Percentiles rank a stretch among this genome's conserved stretches.
These are phyloP conservation scores for Panthera leo DNA, from an alignment of 2,113 vertebrate species.

Conservation along the genomic window DNA sequence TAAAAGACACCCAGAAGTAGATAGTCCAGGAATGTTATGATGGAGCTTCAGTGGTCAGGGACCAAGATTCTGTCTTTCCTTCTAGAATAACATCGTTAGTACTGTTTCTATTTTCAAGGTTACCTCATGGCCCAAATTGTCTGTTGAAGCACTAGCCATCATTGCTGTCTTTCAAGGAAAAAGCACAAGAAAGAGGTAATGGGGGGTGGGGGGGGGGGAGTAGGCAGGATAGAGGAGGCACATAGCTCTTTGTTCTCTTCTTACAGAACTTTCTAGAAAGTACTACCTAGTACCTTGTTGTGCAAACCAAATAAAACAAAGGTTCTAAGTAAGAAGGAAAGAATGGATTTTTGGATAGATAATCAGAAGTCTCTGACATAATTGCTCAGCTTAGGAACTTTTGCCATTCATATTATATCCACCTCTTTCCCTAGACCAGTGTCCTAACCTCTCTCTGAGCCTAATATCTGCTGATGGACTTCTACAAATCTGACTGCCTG, in stretches of 20 bases:
- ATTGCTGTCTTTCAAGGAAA: neutral
- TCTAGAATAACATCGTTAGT: neutral
- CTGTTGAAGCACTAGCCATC: neutral
- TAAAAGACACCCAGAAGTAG: neutral
- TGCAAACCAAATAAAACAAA: neutral
- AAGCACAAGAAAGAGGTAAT: neutral
- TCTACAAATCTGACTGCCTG: neutral
- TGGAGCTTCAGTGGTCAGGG: neutral
- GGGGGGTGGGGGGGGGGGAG: fast-evolving
- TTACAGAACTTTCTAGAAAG: neutral
- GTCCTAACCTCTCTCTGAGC: neutral
- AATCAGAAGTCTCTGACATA: neutral
- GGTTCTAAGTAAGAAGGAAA: neutral
- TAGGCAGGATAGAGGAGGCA: neutral
- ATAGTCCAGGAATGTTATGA: neutral
- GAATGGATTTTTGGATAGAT: no score
- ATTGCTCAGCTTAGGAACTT: neutral
- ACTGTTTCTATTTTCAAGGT: neutral
- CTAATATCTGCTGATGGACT: neutral
- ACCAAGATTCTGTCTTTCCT: neutral
- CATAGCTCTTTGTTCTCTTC: neutral
- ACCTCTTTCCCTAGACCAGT: neutral
- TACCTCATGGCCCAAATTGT: neutral
- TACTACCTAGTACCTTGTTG: neutral
- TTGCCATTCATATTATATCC: neutral